Conservation (phyloP, 2,888 invertebrate genomes). For the Xylocampa areola region DNA sequence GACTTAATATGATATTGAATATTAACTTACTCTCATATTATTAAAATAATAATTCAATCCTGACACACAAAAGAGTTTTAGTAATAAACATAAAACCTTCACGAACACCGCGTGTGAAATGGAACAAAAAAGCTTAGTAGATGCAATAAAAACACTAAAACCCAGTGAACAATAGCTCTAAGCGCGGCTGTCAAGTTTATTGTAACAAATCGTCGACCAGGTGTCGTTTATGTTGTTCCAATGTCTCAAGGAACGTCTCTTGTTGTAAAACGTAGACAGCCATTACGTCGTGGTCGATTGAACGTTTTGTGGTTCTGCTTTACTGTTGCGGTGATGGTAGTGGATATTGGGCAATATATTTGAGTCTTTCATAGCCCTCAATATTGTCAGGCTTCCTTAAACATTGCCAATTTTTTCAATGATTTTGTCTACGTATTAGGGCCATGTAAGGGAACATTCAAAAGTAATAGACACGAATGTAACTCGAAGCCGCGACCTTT, state of each 20-base stretch:
- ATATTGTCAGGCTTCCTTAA: too few relatives aligned
- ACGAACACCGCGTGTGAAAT: slow-evolving; percentile 39
- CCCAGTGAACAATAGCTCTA: slow-evolving; percentile 52
- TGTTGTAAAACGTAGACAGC: slow-evolving; percentile 43
- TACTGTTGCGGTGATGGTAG: slow-evolving; percentile 31
- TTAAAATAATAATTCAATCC: background rate
- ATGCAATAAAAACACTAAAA: slow-evolving; percentile 57
- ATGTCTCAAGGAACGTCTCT: slow-evolving; percentile 51
- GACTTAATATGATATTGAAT: too few relatives aligned
- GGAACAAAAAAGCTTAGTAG: slow-evolving; percentile 46
- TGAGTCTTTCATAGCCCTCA: too few relatives aligned
- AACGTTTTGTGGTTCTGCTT: slow-evolving; percentile 38
- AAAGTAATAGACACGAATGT: too few relatives aligned
- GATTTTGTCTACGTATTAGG: too few relatives aligned
- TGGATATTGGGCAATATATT: slow-evolving; percentile 16
- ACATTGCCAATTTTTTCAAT: too few relatives aligned
- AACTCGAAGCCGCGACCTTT: too few relatives aligned
- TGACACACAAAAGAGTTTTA: slow-evolving; percentile 2
- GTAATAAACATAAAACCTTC: slow-evolving; percentile 27
- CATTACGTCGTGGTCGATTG: slow-evolving; percentile 41
- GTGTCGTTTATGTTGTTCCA: slow-evolving; percentile 58
- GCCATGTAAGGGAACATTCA: too few relatives aligned
- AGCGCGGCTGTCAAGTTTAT: slow-evolving; percentile 53
- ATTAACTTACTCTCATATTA: background rate
- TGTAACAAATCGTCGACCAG: slow-evolving; percentile 60